phyloP scores from a whole-genome alignment of 2,113 vertebrate genomes.

The Saimiri boliviensis region DNA sequence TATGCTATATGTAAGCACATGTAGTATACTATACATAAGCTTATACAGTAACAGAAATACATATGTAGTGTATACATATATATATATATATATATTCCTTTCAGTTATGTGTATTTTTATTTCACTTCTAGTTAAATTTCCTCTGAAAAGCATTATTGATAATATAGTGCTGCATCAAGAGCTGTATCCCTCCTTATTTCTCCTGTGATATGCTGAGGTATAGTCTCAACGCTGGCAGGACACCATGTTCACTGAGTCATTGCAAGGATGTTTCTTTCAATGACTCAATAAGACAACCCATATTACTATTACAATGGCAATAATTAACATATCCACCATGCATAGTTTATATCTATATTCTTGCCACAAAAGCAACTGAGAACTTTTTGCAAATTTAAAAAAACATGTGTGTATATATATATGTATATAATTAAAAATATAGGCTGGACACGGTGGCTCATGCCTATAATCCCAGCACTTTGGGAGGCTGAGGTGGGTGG shows the following conservation, averaged over 20 bases:
- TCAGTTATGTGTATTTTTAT: not conserved
- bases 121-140: conserved; percentile 10
- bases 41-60: not conserved
- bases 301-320: not conserved
- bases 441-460: too few species aligned
- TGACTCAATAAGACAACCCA: not conserved
- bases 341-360: not conserved
- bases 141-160: not conserved
- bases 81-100: not conserved
- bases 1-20: not conserved
- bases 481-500: too few species aligned
- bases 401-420: too few species aligned
- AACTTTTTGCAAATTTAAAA: conserved; percentile 32
- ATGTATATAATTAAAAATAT: too few species aligned
- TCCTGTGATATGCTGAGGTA: not conserved
- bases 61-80: not conserved
- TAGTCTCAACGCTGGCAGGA: not conserved
- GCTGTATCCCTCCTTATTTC: not conserved
- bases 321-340: not conserved
- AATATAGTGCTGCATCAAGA: not conserved
- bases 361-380: conserved; percentile 27
- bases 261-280: not conserved
- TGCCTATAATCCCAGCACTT: too few species aligned
- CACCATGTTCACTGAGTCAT: not conserved
- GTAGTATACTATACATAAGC: not conserved